Evolutionary conservation across 1,140 invertebrate genomes (phyloP), one percentile per base, ranked within the genome.

Genomic region (Pseudomyrmex sp.): DNA sequence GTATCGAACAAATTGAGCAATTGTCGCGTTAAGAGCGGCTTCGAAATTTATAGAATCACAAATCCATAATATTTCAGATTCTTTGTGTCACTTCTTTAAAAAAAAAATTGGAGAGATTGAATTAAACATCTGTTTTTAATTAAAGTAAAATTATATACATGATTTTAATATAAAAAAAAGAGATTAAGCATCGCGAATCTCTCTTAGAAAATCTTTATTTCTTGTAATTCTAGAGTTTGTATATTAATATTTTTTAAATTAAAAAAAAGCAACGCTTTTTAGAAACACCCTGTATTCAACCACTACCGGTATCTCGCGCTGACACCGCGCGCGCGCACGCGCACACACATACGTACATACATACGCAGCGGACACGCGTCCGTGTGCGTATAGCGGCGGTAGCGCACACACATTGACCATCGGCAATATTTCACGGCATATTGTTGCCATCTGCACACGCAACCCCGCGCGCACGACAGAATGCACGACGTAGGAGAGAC

Each of bases 381-480:
- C 77, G 85, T 46, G 66, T 62, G 23, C 83, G 63, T 65, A 63
- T 18, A 63, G 56, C 18, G 61, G 66, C 82, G 44, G 59, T 73
- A 72, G 85, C 76, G 72, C 73, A 86, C 76, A 75, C 73, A 87
- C 76, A 80, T 80, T 70, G 87, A 87, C 74, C 77, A 74, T 66
- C 85, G 62, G 92, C 93, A 94, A 94, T 94, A 94, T 93, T 94
- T 94, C 93, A 94, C 85, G 82, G 92, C 91, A 93, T 92, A 94
- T 94, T 94, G 94, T 94, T 94, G 94, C 94, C 94, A 94, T 94
- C 94, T 94, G 94, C 94, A 94, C 93, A 93, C 93, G 91, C 92
- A 91, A 92, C 91, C 91, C 88, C 83, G 86, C 72, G 77, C 90
- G 82, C 88, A 82, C 87, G 85, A 90, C 88, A 91, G 92, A 92